These are phyloP conservation scores for Melipona beecheii DNA, from an alignment of 2,888 invertebrate genomes.

Conservation along the genomic window DNA sequence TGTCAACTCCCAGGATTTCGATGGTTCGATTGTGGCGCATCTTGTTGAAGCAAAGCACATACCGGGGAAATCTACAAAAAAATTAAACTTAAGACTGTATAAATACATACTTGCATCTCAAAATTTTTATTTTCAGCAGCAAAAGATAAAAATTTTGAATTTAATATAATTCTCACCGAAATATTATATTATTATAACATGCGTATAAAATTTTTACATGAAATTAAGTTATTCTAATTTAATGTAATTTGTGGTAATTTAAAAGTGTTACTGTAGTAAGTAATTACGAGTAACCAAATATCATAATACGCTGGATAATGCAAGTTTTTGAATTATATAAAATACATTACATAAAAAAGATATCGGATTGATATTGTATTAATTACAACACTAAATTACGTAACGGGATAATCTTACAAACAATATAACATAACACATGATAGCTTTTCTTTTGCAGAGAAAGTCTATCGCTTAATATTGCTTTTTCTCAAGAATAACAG, in stretches of 20 bases:
- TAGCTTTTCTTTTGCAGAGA: slow-evolving; percentile 17
- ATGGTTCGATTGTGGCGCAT: slow-evolving; percentile 94
- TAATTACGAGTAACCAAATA: neutral
- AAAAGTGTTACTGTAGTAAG: neutral
- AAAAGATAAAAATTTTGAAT: neutral
- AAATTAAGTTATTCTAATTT: neutral
- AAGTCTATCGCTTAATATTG: slow-evolving; percentile 14
- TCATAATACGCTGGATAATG: neutral
- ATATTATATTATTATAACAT: neutral
- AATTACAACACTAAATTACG: slow-evolving; percentile 20
- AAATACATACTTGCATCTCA: neutral
- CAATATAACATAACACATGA: neutral
- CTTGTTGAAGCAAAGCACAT: slow-evolving; percentile 96
- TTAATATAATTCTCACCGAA: neutral
- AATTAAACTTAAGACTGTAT: neutral
- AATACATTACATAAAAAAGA: slow-evolving; percentile 45
- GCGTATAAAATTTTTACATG: neutral
- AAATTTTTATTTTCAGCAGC: neutral
- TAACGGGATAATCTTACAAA: slow-evolving; percentile 27
- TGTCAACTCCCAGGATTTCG: slow-evolving; percentile 93
- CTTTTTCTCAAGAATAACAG: neutral
- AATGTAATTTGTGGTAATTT: neutral
- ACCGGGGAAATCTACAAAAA: slow-evolving; percentile 92
- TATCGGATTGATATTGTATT: slow-evolving; percentile 34
- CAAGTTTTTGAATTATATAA: slow-evolving; percentile 39